Percentiles rank a stretch among this genome's conserved stretches.
These are phyloP conservation scores for Drosophila lacicola DNA, from an alignment of 2,888 invertebrate species.

Conservation along the genomic window DNA sequence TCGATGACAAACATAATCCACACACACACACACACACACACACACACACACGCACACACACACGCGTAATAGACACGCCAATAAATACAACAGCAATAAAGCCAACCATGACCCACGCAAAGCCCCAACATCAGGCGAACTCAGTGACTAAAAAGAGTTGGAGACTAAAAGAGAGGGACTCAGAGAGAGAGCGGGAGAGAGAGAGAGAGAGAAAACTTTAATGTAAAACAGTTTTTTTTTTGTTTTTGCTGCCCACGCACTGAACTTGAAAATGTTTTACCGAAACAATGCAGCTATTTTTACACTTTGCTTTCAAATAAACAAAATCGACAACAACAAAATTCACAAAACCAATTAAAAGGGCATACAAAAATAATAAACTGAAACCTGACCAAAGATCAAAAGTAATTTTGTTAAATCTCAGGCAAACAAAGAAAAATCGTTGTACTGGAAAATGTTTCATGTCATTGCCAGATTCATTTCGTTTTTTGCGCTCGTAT, in stretches of 20 bases:
- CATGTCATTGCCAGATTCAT: constrained; percentile 40
- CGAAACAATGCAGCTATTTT: constrained; percentile 59
- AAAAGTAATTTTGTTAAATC: constrained; percentile 44
- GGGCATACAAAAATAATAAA: constrained; percentile 16
- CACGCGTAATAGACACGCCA: constrained; percentile 13
- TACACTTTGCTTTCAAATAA: constrained; percentile 43
- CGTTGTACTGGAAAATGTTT: constrained; percentile 56
- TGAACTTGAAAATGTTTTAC: constrained; percentile 73
- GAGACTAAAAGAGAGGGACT: constrained; percentile 13
- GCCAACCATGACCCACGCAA: constrained; percentile 76
- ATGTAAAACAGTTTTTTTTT: constrained; percentile 17
- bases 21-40: constrained; percentile 28
- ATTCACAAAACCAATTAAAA: constrained; percentile 59
- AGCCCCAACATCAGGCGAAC: constrained; percentile 26
- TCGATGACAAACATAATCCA: constrained; percentile 65
- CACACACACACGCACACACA: background rate
- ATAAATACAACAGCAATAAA: constrained; percentile 23
- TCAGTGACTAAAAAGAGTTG: constrained; percentile 22
- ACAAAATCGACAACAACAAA: constrained; percentile 38
- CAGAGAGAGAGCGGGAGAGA: constrained; percentile 2
- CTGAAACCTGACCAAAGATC: constrained; percentile 32
- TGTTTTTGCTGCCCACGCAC: constrained; percentile 61
- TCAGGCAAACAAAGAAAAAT: constrained; percentile 61
- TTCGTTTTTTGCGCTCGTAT: background rate
- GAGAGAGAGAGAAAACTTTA: constrained; percentile 15